Base-by-base conservation (phyloP, 2,888 invertebrate species). In the Calephelis perditalis region DNA sequence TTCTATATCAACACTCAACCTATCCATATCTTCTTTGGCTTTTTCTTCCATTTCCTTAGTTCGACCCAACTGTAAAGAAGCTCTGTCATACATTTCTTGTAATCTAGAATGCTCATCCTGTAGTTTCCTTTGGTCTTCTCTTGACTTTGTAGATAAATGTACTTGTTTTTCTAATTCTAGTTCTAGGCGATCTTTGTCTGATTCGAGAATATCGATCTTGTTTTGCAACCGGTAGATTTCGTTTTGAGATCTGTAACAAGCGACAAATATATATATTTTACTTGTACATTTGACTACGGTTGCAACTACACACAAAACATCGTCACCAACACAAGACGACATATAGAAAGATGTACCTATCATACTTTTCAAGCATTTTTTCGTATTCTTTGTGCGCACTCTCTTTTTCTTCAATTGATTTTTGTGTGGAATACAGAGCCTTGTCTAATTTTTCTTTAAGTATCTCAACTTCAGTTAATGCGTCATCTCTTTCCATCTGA, bases 41-140 rank as follows among this genome's bases (percentile, higher is more conserved):
- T 97, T 97, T 70, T 98, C 97, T 86, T 98, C 98, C 71, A 94
- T 93, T 82, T 98, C 98, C 81, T 97, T 97, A 59, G 96, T 94
- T 70, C 97, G 93, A 62, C 94, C 94, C 37, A 97, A 89, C 79
- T 98, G 97, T 70, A 97, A 90, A 10, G 96, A 94, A 12, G 96
- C 95, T 67, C 97, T 92, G 73, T 97, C 97, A 77, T 97, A 97
- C 91, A 96, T 94, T 86, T 98, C 97, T 80, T 97, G 97, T 60
- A 97, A 84, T 64, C 96, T 93, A 58, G 95, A 93, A 68, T 96
- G 90, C 79, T 98, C 97, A 70, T 98, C 97, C 82, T 97, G 96
- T 15, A 96, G 86, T 81, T 97, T 97, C 49, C 97, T 93, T 68
- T 95, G 93, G 71, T 97, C 97, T 63, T 97, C 97, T 67, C 96